Evolutionary conservation across 2,888 invertebrate species (phyloP).

Genomic region (Theristus sp.): DNA sequence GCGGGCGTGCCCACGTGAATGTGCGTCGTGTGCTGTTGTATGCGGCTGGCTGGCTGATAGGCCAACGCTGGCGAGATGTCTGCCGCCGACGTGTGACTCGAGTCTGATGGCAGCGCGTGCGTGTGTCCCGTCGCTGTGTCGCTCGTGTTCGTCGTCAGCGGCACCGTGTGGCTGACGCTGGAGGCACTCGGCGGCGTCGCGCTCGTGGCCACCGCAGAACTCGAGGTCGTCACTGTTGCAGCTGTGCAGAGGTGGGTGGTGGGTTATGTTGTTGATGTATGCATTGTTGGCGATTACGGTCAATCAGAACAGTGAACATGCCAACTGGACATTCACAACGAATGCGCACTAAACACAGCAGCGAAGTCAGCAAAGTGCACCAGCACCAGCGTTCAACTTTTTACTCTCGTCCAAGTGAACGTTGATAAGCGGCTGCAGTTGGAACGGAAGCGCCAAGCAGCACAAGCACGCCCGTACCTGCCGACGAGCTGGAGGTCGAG

Average conservation of each 20-base stretch:
- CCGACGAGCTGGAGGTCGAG: no score
- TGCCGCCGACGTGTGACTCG: no score
- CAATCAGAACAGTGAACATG: no score
- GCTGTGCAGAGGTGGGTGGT: neutral
- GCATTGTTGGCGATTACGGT: neutral
- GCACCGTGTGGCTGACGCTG: neutral
- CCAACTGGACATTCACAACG: no score
- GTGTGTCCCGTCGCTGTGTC: neutral
- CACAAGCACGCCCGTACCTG: no score
- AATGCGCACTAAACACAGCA: no score
- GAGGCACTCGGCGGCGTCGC: neutral
- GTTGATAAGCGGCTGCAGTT: no score
- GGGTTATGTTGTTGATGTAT: no score
- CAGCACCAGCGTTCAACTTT: no score
- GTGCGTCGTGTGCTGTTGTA: neutral
- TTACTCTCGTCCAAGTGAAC: no score
- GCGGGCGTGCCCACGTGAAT: neutral
- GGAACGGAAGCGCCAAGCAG: no score
- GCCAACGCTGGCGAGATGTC: constrained; percentile 11
- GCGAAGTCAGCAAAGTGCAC: no score
- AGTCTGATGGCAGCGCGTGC: neutral
- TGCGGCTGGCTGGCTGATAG: constrained; percentile 8
- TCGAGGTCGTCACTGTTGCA: neutral
- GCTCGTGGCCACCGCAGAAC: neutral
- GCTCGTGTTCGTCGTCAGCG: neutral